phyloP scores from a whole-genome alignment of 92 coral and sea anemone species.

The Actinernus sp. region DNA sequence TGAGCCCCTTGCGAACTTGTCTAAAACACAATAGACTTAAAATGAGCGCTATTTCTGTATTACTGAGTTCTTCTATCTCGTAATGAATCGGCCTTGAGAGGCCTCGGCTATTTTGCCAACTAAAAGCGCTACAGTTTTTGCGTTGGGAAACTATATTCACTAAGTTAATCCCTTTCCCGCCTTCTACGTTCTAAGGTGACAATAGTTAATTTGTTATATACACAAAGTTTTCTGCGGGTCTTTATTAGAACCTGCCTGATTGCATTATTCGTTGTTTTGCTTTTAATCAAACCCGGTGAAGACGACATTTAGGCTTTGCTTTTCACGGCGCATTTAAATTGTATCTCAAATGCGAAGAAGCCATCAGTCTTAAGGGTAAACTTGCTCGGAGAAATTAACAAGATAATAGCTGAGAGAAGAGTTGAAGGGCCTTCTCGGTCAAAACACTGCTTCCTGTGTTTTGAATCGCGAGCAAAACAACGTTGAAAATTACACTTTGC shows the following conservation, averaged over 20 bases:
- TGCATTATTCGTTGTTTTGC: too few species aligned
- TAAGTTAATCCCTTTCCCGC: constrained; percentile 77
- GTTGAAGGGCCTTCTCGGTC: constrained; percentile 45
- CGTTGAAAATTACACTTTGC: constrained; percentile 41
- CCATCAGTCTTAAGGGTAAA: constrained; percentile 20
- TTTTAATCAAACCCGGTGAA: too few species aligned
- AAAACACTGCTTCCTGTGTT: constrained; percentile 51
- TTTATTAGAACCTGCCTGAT: not conserved
- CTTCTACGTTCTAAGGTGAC: constrained; percentile 81
- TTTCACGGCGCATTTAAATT: too few species aligned
- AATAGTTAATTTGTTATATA: constrained; percentile 88
- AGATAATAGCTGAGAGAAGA: constrained; percentile 35
- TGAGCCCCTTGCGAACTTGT: constrained; percentile 20
- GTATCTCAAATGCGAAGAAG: constrained; percentile 37
- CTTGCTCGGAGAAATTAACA: constrained; percentile 33
- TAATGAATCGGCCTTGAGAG: constrained; percentile 21
- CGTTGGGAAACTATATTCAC: constrained; percentile 29
- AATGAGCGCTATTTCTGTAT: constrained; percentile 27
- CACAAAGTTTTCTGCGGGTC: constrained; percentile 38
- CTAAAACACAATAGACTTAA: constrained; percentile 28
- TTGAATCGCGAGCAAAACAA: constrained; percentile 40
- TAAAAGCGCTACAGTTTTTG: constrained; percentile 17
- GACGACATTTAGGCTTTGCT: too few species aligned
- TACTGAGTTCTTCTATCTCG: constrained; percentile 27
- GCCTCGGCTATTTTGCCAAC: constrained; percentile 27